A percentile compares a stretch with the other conserved stretches of the same genome.
These are phyloP conservation scores for Crioceris asparagi DNA, from an alignment of 2,888 invertebrate species.

Conservation along the genomic window DNA sequence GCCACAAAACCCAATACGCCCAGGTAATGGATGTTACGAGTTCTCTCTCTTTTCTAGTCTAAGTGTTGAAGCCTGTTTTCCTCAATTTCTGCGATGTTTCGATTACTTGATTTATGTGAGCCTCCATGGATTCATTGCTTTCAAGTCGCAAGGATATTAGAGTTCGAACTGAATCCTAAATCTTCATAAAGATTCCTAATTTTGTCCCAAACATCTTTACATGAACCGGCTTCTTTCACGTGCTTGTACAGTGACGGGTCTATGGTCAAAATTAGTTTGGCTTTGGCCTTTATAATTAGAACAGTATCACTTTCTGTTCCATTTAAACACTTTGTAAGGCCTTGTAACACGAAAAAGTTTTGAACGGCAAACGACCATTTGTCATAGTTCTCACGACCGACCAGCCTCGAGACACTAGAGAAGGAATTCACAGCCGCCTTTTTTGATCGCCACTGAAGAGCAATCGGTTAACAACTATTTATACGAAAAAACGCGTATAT, in stretches of 20 bases:
- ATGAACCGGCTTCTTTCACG: conserved; percentile 11
- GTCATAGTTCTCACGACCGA: conserved; percentile 19
- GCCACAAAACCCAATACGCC: too few relatives aligned
- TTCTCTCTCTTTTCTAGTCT: too few relatives aligned
- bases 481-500: too few relatives aligned
- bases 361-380: conserved; percentile 17
- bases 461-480: too few relatives aligned
- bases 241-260: conserved; percentile 21
- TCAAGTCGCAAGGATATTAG: conserved; percentile 13
- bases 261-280: conserved; percentile 16
- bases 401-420: conserved; percentile 4
- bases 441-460: too few relatives aligned
- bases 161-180: conserved; percentile 12
- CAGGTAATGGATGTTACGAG: too few relatives aligned
- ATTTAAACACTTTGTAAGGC: conserved; percentile 12
- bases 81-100: conserved; percentile 14
- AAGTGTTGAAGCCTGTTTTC: conserved; percentile 11
- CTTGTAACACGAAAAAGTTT: conserved; percentile 16
- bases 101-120: conserved; percentile 15
- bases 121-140: conserved; percentile 15
- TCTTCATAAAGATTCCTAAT: conserved; percentile 19
- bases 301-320: conserved; percentile 10
- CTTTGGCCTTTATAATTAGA: conserved; percentile 7
- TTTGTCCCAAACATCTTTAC: conserved; percentile 14
- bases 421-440: conserved; percentile 4